Conservation (phyloP, 2,113 vertebrate genomes). For the Elephas maximus region DNA sequence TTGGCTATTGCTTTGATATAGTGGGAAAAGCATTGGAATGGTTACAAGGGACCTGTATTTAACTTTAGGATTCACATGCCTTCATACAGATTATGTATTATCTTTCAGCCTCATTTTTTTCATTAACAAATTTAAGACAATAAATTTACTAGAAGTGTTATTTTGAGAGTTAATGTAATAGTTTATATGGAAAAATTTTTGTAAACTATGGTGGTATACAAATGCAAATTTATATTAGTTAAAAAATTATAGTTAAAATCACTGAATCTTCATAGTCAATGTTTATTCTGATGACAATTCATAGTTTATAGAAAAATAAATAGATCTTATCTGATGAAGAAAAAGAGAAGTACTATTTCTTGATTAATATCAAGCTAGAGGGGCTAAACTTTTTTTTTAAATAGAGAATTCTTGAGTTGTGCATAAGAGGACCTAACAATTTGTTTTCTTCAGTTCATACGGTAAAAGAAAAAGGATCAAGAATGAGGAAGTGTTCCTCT, state of each 20-base stretch:
- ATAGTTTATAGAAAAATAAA: neutral
- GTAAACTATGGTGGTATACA: neutral
- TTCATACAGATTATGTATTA: neutral
- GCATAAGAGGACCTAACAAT: too few species aligned
- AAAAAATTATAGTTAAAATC: conserved; percentile 35
- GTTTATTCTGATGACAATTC: neutral
- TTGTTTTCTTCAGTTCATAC: too few species aligned
- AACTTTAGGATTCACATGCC: neutral
- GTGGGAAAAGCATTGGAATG: neutral
- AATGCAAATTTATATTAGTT: conserved; percentile 6
- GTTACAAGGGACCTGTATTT: neutral
- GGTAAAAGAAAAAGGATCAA: too few species aligned
- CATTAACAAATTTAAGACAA: conserved; percentile 3
- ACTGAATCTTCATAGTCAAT: neutral
- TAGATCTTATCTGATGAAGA: neutral
- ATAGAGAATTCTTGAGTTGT: too few species aligned
- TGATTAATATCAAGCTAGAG: neutral
- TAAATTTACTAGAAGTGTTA: neutral
- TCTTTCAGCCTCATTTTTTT: conserved; percentile 10
- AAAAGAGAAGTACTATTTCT: neutral
- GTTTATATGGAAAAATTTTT: too few species aligned
- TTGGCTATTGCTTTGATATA: neutral
- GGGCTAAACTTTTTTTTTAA: too few species aligned
- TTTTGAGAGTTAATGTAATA: conserved; percentile 20
- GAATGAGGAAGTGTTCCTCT: too few species aligned